Evolutionary conservation across 2,888 invertebrate species (phyloP).

Genomic region (Choreutis nemorana): DNA sequence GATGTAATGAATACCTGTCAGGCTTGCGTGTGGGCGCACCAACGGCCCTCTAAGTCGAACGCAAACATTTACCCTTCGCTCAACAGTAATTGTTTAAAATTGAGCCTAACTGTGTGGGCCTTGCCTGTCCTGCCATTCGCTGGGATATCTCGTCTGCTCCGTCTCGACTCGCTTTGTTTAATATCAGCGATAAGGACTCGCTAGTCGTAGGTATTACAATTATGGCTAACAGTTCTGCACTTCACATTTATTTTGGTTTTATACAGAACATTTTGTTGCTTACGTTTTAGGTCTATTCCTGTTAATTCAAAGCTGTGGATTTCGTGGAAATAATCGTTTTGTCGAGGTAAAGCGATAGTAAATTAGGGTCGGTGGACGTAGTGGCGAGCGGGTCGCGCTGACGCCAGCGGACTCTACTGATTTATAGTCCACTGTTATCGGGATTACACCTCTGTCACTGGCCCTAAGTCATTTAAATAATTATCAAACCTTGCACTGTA

Average conservation of each 20-base stretch:
- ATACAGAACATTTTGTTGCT: no score
- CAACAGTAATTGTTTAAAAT: conserved; percentile 66
- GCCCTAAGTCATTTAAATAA: no score
- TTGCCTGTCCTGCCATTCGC: conserved; percentile 34
- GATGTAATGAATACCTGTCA: conserved; percentile 63
- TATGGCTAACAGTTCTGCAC: no score
- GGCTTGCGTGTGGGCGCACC: conserved; percentile 61
- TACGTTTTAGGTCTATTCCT: no score
- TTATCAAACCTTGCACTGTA: no score
- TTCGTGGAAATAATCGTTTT: conserved; percentile 29
- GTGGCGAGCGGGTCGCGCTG: conserved; percentile 25
- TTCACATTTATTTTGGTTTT: no score
- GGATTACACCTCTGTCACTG: conserved; percentile 30
- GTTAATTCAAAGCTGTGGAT: conserved; percentile 35
- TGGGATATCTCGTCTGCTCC: conserved; percentile 22
- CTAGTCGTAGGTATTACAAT: no score
- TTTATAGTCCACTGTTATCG: conserved; percentile 36
- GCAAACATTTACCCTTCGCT: conserved; percentile 65
- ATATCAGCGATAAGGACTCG: conserved; percentile 34
- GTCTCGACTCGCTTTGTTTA: conserved; percentile 39
- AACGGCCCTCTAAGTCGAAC: conserved; percentile 49
- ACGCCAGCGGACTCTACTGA: conserved; percentile 26
- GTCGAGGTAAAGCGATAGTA: conserved; percentile 42
- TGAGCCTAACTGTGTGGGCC: conserved; percentile 66
- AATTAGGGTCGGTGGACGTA: conserved; percentile 44